Evolutionary conservation across 2,888 invertebrate species (phyloP), one percentile per base, ranked within the genome.

Genomic region (Eulithis prunata): DNA sequence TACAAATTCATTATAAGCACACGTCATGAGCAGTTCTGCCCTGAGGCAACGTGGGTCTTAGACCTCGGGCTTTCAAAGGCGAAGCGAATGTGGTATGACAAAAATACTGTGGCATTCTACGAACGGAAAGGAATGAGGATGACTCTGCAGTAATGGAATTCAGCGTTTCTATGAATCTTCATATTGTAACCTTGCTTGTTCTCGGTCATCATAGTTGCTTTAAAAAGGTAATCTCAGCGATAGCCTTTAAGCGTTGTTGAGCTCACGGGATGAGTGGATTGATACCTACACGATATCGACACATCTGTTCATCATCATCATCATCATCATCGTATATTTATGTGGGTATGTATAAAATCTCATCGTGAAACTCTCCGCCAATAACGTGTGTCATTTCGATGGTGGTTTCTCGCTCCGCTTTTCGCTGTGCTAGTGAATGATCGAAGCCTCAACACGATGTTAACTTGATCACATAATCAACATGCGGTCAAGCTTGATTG

Each of bases 401-500:
- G 32, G 32, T 6, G 32, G 32, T 32, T 41, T 41, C 6, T 41
- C 58, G 55, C 41, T 56, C n/a, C 43, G 62, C 56, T 62, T 11
- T 38, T 13, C 63, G 67, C 64, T 57, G 11, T 28, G 64, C 64
- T 64, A 52, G 21, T 55, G 51, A 21, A 49, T 49, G 3, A 45
- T 38, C 14, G 11, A 64, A 54, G 57, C 68, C 68, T 69, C 68
- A 68, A 54, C 45, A 43, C 64, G 68, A 73, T 67, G 73, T 72
- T 69, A 72, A 85, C 82, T 86, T 89, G 87, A 90, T 88, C 85
- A 86, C 80, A 88, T 85, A 87, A 88, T 88, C 85, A 84, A 85
- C 84, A 80, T 79, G 81, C 82, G 72, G 78, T 77, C 80, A 75
- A 75, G 76, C 74, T 75, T 82, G 86, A 85, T 85, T 81, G 84